phyloP scores from a whole-genome alignment of 2,888 invertebrate species.

The Mamestra brassicae region DNA sequence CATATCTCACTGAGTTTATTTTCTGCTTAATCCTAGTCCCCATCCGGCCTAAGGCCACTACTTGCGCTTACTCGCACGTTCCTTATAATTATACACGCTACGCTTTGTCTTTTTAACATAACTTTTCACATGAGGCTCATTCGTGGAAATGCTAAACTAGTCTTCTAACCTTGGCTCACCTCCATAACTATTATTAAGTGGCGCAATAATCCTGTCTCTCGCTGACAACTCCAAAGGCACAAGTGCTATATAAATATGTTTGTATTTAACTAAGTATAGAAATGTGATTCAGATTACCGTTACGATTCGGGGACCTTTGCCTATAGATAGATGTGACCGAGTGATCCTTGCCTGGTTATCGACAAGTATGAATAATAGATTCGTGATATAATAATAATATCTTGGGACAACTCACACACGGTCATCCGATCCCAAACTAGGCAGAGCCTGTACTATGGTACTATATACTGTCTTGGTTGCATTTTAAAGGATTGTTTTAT shows the following conservation, averaged over 20 bases:
- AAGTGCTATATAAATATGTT: constrained; percentile 45
- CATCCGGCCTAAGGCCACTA: constrained; percentile 23
- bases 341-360: constrained; percentile 64
- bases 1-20: constrained; percentile 19
- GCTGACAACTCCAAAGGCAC: constrained; percentile 45
- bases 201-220: constrained; percentile 51
- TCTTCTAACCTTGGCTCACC: constrained; percentile 36
- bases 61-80: constrained; percentile 52
- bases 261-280: constrained; percentile 45
- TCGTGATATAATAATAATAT: no score
- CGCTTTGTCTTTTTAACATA: constrained; percentile 54
- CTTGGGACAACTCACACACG: no score
- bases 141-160: constrained; percentile 55
- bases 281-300: constrained; percentile 59
- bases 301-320: constrained; percentile 61
- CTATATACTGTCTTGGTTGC: constrained; percentile 47
- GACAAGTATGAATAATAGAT: constrained; percentile 65
- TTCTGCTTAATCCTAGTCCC: constrained; percentile 19
- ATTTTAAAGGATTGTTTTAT: constrained; percentile 37
- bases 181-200: constrained; percentile 49
- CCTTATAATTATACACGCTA: constrained; percentile 58
- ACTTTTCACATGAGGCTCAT: constrained; percentile 55
- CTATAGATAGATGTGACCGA: constrained; percentile 63
- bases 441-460: no score
- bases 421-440: no score